Percentiles rank a stretch among this genome's conserved stretches.
phyloP scores from a whole-genome alignment of 2,797 vertebrate genomes.

The Holocentrus rufus region DNA sequence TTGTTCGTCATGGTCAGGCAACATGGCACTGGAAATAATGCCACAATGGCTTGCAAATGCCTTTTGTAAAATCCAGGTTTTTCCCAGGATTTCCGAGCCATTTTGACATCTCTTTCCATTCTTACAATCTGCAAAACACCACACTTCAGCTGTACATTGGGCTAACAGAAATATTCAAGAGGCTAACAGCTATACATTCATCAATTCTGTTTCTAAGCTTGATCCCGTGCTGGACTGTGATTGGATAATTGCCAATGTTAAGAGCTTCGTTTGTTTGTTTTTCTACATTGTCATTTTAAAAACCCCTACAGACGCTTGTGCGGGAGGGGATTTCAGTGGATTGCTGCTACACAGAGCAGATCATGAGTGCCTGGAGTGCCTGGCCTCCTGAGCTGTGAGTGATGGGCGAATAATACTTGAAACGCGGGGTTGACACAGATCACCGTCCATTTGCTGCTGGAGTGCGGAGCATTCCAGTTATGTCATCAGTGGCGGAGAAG shows the following conservation, averaged over 20 bases:
- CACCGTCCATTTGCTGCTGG: not conserved
- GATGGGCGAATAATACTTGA: not conserved
- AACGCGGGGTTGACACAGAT: not conserved
- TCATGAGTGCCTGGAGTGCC: not conserved
- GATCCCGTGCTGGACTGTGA: constrained; percentile 1
- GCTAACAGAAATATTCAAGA: constrained; percentile 11
- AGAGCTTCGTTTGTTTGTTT: constrained; percentile 11
- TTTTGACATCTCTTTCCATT: constrained; percentile 9
- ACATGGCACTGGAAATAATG: not conserved
- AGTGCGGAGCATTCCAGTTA: constrained; percentile 5
- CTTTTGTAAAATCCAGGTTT: not conserved
- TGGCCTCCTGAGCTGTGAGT: not conserved
- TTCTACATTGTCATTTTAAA: not conserved
- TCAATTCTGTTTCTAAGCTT: too few relatives aligned
- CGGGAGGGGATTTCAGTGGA: not conserved
- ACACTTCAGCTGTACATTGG: not conserved
- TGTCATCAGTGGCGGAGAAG: constrained; percentile 9
- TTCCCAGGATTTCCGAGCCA: not conserved
- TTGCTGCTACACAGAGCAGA: constrained; percentile 4
- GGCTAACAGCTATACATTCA: too few relatives aligned
- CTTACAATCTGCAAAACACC: not conserved
- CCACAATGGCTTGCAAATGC: not conserved
- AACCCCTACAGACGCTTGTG: not conserved
- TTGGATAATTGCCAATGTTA: constrained; percentile 13
- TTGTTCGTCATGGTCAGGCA: not conserved